Evolutionary conservation across 2,888 invertebrate genomes (phyloP).

Genomic region (Noctua fimbriata): DNA sequence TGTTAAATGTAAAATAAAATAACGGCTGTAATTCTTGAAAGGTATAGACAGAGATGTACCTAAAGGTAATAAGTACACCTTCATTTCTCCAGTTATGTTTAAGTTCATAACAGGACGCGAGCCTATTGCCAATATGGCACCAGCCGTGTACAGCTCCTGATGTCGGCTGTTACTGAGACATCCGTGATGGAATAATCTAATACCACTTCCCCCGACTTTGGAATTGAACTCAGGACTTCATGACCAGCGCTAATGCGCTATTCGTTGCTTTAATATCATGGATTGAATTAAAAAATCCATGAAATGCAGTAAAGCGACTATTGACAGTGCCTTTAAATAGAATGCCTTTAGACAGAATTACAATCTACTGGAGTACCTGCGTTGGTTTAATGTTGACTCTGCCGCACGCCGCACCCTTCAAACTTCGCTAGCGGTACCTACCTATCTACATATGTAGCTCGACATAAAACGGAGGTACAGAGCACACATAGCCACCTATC

Average conservation of each 20-base stretch:
- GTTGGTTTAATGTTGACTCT: conserved; percentile 10
- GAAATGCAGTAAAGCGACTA: background rate
- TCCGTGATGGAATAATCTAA: background rate
- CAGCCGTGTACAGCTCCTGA: background rate
- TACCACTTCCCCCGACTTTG: background rate
- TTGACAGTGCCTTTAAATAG: background rate
- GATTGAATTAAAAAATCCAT: background rate
- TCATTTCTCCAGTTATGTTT: background rate
- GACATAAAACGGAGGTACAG: background rate
- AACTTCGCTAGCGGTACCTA: background rate
- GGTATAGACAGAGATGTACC: background rate
- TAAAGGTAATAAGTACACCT: background rate
- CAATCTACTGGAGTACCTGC: background rate
- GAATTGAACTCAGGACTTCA: background rate
- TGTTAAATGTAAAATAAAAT: background rate
- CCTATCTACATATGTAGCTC: background rate
- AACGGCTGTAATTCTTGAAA: background rate
- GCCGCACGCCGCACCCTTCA: background rate
- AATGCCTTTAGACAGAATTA: background rate
- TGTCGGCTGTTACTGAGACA: background rate
- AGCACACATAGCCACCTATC: background rate
- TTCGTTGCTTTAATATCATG: background rate
- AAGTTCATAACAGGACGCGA: background rate
- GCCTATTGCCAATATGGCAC: background rate
- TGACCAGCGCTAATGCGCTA: background rate